phyloP scores from a whole-genome alignment of 2,113 vertebrate genomes.

The Rattus rattus region DNA sequence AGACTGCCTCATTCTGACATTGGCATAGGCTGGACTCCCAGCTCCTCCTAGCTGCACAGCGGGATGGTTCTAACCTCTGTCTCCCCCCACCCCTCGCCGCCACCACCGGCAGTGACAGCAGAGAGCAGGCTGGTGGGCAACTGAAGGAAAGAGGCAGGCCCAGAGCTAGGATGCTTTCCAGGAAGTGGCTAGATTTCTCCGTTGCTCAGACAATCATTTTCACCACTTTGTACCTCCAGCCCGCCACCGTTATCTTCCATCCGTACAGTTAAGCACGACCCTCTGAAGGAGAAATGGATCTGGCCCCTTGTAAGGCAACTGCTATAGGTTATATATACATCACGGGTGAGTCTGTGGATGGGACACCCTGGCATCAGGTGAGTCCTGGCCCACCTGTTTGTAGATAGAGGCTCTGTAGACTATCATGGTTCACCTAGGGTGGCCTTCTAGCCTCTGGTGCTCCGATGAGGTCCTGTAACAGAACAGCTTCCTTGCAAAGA shows the following conservation, averaged over 20 bases:
- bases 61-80: not conserved
- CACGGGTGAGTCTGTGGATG: not conserved
- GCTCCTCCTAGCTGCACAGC: not conserved
- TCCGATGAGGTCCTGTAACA: not conserved
- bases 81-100: too few species aligned
- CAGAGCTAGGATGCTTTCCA: not conserved
- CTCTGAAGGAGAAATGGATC: not conserved
- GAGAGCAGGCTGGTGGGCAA: not conserved
- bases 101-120: not conserved
- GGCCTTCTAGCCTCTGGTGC: not conserved
- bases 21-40: not conserved
- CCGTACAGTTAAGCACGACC: not conserved
- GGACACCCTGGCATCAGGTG: not conserved
- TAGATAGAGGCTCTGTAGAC: not conserved
- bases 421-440: too few species aligned
- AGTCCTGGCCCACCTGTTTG: not conserved
- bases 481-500: not conserved
- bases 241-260: not conserved
- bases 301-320: not conserved
- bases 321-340: not conserved
- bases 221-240: not conserved
- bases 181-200: not conserved
- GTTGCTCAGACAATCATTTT: not conserved
- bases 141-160: not conserved
- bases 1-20: not conserved